phyloP scores from a whole-genome alignment of 2,888 invertebrate species.

The Callyntrura sp. region DNA sequence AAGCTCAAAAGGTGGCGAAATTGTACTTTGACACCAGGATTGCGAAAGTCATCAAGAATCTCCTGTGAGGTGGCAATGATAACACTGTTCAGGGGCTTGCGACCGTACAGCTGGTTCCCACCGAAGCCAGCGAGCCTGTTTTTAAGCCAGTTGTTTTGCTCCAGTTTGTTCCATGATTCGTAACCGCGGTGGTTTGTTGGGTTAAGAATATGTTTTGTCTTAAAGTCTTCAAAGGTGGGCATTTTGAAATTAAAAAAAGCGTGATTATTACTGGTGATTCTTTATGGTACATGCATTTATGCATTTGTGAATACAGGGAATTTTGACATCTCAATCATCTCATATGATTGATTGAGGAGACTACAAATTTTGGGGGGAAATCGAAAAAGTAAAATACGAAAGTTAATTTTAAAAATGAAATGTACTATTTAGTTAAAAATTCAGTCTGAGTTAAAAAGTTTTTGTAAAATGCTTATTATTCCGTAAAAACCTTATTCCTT shows the following conservation, averaged over 20 bases:
- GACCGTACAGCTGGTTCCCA: constrained; percentile 58
- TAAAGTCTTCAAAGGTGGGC: constrained; percentile 73
- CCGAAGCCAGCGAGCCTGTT: constrained; percentile 48
- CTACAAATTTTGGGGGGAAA: no score
- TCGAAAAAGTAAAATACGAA: no score
- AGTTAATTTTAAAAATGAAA: no score
- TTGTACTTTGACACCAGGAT: constrained; percentile 55
- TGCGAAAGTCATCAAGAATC: constrained; percentile 63
- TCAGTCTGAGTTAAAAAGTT: no score
- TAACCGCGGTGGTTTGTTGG: constrained; percentile 47
- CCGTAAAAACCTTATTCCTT: not conserved
- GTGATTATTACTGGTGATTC: no score
- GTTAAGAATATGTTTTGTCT: constrained; percentile 71
- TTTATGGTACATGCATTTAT: no score
- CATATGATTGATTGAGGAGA: no score
- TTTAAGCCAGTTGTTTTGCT: constrained; percentile 72
- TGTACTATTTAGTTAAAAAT: no score
- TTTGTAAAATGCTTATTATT: no score
- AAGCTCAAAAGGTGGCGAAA: not conserved
- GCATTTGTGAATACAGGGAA: no score
- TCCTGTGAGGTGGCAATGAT: constrained; percentile 68
- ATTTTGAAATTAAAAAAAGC: constrained; percentile 37
- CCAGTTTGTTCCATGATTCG: constrained; percentile 60
- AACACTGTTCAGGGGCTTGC: constrained; percentile 71
- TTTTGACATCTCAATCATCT: no score